Evolutionary conservation across 2,113 vertebrate species (phyloP).

Genomic region (Alectura lathami): DNA sequence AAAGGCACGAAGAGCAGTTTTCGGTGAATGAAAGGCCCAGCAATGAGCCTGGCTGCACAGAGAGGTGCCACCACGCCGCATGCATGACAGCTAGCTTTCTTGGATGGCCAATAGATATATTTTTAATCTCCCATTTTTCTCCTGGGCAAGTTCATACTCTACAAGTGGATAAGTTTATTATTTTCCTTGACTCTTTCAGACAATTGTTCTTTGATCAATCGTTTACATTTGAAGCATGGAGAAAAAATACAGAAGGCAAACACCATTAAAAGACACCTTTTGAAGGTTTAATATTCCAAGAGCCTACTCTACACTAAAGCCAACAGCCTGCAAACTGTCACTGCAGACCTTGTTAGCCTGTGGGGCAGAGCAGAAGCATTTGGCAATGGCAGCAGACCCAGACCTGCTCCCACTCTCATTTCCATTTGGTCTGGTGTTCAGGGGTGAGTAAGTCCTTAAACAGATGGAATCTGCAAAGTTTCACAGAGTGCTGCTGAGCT

Average conservation of each 20-base stretch:
- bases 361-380: neutral
- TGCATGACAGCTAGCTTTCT: neutral
- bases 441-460: neutral
- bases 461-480: neutral
- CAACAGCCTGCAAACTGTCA: neutral
- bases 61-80: fast-evolving
- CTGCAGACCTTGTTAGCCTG: neutral
- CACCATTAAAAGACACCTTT: neutral
- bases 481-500: neutral
- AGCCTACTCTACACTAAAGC: neutral
- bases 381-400: neutral
- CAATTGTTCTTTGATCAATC: neutral
- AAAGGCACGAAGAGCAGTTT: neutral
- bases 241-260: neutral
- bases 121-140: neutral
- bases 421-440: neutral
- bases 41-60: neutral
- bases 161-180: neutral
- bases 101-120: neutral
- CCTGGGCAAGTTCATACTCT: neutral
- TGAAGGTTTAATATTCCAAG: neutral
- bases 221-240: neutral
- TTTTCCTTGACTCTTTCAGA: neutral
- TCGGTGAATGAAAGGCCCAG: neutral
- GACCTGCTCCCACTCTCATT: neutral